These are phyloP conservation scores for Gavia stellata DNA, from an alignment of 2,113 vertebrate genomes.

Conservation along the genomic window DNA sequence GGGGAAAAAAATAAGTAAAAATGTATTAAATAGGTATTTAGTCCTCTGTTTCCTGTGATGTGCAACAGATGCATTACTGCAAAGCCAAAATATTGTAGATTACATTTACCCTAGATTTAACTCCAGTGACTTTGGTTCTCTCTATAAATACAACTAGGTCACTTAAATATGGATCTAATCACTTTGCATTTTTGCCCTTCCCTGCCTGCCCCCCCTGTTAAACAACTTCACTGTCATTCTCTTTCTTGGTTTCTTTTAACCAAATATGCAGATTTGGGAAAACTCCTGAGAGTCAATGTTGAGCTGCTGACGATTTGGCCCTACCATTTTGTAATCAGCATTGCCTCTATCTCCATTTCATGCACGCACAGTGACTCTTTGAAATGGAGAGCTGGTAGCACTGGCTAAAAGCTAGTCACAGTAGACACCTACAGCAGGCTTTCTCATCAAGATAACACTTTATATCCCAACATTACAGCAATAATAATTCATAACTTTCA, in stretches of 20 bases:
- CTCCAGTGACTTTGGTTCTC: neutral
- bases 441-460: neutral
- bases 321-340: neutral
- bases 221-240: neutral
- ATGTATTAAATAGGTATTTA: neutral
- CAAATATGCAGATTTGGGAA: neutral
- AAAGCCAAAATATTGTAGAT: neutral
- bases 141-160: neutral
- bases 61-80: neutral
- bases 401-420: neutral
- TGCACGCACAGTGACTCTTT: neutral
- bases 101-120: neutral
- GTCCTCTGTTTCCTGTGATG: neutral
- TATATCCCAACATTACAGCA: neutral
- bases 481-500: neutral
- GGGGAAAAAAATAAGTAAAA: neutral
- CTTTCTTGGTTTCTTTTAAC: neutral
- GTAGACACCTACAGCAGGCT: neutral
- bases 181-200: neutral
- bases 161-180: neutral
- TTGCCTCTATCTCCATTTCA: neutral
- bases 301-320: neutral
- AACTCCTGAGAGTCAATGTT: neutral
- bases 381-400: neutral
- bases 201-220: fast-evolving